A percentile compares a stretch with the other conserved stretches of the same genome.
These are phyloP conservation scores for Cochlearius cochlearius DNA, from an alignment of 2,113 vertebrate genomes.

Conservation along the genomic window DNA sequence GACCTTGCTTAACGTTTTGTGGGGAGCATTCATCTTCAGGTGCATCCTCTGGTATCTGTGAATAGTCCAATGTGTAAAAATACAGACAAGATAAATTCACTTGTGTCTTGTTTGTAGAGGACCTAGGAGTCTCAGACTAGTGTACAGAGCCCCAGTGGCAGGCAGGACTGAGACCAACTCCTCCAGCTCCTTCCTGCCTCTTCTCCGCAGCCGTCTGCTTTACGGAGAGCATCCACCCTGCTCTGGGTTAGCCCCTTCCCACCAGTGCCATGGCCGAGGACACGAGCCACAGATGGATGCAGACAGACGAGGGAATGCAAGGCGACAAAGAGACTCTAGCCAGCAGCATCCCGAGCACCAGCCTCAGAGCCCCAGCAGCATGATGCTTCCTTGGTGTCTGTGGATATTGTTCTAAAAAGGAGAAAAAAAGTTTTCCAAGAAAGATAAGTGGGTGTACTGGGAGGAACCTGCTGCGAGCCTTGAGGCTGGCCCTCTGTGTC, in stretches of 20 bases:
- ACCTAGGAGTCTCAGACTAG: not conserved
- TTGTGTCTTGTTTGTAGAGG: not conserved
- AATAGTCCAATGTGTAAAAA: not conserved
- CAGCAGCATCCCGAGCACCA: not conserved
- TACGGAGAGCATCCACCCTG: not conserved
- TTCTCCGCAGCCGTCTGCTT: not conserved
- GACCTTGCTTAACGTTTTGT: not conserved
- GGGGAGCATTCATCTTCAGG: not conserved
- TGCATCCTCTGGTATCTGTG: not conserved
- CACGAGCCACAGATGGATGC: not conserved
- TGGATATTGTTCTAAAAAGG: not conserved
- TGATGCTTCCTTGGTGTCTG: not conserved
- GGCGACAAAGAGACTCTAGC: not conserved
- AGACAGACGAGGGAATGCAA: not conserved
- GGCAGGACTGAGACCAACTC: not conserved
- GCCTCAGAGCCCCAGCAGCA: not conserved
- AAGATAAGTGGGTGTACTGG: not conserved
- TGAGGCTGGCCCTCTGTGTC: not conserved
- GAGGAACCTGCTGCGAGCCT: not conserved
- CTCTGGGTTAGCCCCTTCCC: not conserved
- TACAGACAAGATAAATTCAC: not conserved
- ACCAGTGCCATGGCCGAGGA: rapidly evolving
- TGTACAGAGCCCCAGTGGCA: not conserved
- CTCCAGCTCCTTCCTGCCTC: not conserved
- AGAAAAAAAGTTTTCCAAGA: not conserved